Conservation (phyloP, 2,888 invertebrate genomes). For the Athalia circularis region DNA sequence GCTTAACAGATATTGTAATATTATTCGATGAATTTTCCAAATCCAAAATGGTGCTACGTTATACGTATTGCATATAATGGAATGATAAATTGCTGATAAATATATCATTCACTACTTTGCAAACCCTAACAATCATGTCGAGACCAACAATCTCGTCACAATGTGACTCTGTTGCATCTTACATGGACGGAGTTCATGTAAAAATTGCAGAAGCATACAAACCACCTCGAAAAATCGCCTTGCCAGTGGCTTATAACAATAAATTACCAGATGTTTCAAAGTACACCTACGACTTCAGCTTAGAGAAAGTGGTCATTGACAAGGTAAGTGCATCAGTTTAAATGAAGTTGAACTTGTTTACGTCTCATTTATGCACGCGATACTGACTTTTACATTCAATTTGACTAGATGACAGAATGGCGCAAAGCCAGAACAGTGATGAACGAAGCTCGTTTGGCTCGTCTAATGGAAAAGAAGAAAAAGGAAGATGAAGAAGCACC, state of each 20-base stretch:
- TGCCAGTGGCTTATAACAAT: slow-evolving; percentile 77
- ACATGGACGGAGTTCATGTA: slow-evolving; percentile 90
- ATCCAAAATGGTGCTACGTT: not conserved
- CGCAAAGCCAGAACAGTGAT: slow-evolving; percentile 80
- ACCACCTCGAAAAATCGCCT: slow-evolving; percentile 83
- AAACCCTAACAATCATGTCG: slow-evolving; percentile 59
- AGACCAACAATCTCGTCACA: slow-evolving; percentile 63
- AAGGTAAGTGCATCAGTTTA: slow-evolving; percentile 70
- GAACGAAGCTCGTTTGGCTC: slow-evolving; percentile 79
- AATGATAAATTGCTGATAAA: not conserved
- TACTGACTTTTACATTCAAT: slow-evolving; percentile 12
- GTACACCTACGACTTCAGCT: slow-evolving; percentile 81
- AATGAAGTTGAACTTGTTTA: not conserved
- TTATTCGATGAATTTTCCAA: not conserved
- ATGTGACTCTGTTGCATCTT: slow-evolving; percentile 74
- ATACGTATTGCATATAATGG: no score
- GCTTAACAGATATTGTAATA: not conserved
- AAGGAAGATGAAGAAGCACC: slow-evolving; percentile 78
- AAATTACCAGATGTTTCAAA: slow-evolving; percentile 77
- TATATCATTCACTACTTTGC: no score
- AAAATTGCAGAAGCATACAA: slow-evolving; percentile 93
- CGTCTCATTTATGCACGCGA: no score
- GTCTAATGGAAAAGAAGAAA: slow-evolving; percentile 78
- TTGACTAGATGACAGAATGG: slow-evolving; percentile 79
- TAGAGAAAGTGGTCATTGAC: slow-evolving; percentile 83